Conservation (phyloP, 92 coral and sea anemone genomes). For the Porites evermanni region DNA sequence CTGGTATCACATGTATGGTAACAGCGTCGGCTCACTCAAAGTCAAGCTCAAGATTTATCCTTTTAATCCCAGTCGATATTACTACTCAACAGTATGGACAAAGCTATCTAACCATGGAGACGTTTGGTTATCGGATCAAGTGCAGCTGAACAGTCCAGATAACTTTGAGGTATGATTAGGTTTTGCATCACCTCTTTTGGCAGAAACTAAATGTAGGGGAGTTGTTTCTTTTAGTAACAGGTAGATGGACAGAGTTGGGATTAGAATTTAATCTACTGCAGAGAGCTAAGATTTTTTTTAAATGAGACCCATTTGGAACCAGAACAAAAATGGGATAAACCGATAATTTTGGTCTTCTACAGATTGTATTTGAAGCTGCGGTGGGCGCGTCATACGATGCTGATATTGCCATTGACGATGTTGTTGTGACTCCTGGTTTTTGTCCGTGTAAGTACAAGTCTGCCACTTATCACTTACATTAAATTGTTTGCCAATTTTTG, state of each 20-base stretch:
- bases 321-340: too few species aligned
- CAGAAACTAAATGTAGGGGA: neutral
- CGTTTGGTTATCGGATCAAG: slow-evolving; percentile 77
- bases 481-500: neutral
- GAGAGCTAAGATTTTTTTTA: too few species aligned
- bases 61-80: slow-evolving; percentile 56
- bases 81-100: slow-evolving; percentile 41
- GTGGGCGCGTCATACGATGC: slow-evolving; percentile 89
- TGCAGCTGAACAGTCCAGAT: slow-evolving; percentile 79
- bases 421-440: slow-evolving; percentile 77
- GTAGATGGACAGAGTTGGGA: too few species aligned
- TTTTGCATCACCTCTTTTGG: neutral
- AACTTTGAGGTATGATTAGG: slow-evolving; percentile 81
- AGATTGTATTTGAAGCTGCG: slow-evolving; percentile 89
- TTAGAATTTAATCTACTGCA: too few species aligned
- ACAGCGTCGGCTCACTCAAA: slow-evolving; percentile 79
- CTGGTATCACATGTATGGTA: slow-evolving; percentile 97
- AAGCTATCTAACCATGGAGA: slow-evolving; percentile 78
- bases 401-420: slow-evolving; percentile 95
- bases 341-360: neutral
- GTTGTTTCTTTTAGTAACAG: neutral
- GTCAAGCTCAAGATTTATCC: slow-evolving; percentile 61
- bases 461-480: neutral
- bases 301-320: too few species aligned
- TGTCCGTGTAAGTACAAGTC: slow-evolving; percentile 77